Percentiles rank a stretch among this genome's conserved stretches.
phyloP scores from a whole-genome alignment of 2,888 invertebrate genomes.

The Stenotaenia linearis region DNA sequence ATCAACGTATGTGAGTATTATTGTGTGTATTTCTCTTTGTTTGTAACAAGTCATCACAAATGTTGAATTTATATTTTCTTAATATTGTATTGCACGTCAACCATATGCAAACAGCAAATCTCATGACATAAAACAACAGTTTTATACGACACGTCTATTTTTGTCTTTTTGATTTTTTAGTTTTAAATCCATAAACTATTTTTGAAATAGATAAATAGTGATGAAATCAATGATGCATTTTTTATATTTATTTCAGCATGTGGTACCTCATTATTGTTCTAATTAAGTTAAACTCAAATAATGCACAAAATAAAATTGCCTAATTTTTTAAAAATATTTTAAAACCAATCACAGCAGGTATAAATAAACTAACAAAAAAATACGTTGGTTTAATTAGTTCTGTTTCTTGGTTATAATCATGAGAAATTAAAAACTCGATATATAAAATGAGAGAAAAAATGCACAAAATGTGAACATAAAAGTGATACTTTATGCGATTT shows the following conservation, averaged over 20 bases:
- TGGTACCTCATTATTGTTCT: background rate
- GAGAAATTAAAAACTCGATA: background rate
- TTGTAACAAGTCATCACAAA: background rate
- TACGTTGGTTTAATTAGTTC: background rate
- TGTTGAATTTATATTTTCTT: background rate
- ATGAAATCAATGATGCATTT: background rate
- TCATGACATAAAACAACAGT: background rate
- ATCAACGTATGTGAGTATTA: background rate
- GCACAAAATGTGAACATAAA: background rate
- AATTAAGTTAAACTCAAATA: background rate
- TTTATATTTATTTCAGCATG: background rate
- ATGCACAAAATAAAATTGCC: background rate
- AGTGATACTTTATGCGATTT: background rate
- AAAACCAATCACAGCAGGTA: too few species aligned
- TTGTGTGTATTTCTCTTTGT: background rate
- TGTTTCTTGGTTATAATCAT: background rate
- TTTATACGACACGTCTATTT: background rate
- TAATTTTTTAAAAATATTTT: background rate
- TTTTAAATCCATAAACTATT: background rate
- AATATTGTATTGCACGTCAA: background rate
- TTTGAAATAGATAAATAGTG: background rate
- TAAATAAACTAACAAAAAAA: too few species aligned
- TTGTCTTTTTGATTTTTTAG: background rate
- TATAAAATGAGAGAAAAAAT: background rate
- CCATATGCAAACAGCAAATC: background rate